Percentiles rank a stretch among this genome's conserved stretches.
phyloP scores from a whole-genome alignment of 2,888 invertebrate species.

The Ectemnius lituratus region DNA sequence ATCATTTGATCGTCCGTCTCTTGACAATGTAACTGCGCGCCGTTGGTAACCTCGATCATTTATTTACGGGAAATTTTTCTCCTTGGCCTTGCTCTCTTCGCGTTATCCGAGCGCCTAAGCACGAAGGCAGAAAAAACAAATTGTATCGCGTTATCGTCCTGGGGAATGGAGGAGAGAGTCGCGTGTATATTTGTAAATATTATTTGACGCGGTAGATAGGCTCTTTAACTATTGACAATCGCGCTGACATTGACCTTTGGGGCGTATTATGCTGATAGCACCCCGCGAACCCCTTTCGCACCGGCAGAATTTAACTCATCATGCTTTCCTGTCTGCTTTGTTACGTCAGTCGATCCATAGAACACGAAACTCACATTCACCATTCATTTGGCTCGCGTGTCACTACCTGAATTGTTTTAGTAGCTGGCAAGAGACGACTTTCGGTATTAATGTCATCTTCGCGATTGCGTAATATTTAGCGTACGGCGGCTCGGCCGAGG shows the following conservation, averaged over 20 bases:
- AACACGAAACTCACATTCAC: too few species aligned
- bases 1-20: not conserved
- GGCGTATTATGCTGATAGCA: slow-evolving; percentile 24
- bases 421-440: not conserved
- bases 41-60: slow-evolving; percentile 18
- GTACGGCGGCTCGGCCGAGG: slow-evolving; percentile 19
- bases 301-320: too few species aligned
- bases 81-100: not conserved
- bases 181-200: slow-evolving; percentile 25
- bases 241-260: slow-evolving; percentile 36
- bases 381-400: not conserved
- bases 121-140: slow-evolving; percentile 10
- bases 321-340: not conserved
- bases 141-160: slow-evolving; percentile 25
- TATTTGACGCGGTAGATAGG: slow-evolving; percentile 11
- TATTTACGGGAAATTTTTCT: slow-evolving; percentile 9
- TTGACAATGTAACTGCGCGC: too few species aligned
- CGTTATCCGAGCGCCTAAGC: not conserved
- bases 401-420: not conserved
- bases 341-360: slow-evolving; percentile 21
- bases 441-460: not conserved
- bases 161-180: slow-evolving; percentile 1
- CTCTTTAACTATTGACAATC: slow-evolving; percentile 21
- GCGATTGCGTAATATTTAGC: too few species aligned
- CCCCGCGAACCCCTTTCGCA: not conserved